Evolutionary conservation across 2,888 invertebrate genomes (phyloP).

Genomic region (Pollenia amentaria): DNA sequence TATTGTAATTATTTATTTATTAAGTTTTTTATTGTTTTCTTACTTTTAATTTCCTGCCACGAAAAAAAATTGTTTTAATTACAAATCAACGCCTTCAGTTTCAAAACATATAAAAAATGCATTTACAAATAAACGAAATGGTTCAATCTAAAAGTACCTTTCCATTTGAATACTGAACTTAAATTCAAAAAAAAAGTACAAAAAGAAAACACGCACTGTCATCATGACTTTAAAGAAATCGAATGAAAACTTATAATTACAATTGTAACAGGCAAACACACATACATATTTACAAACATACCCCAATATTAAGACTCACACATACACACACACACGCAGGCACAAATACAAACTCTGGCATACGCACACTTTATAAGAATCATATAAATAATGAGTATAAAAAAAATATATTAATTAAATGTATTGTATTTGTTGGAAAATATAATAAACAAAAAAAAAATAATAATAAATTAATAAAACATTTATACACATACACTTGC

Average conservation of each 20-base stretch:
- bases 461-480: slow-evolving; percentile 55
- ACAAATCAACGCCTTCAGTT: slow-evolving; percentile 69
- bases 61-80: slow-evolving; percentile 67
- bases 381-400: slow-evolving; percentile 71
- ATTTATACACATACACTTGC: not conserved
- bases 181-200: slow-evolving; percentile 19
- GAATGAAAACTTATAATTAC: slow-evolving; percentile 78
- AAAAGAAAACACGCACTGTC: slow-evolving; percentile 76
- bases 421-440: slow-evolving; percentile 69
- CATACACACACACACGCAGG: slow-evolving; percentile 8
- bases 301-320: not conserved
- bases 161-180: slow-evolving; percentile 67
- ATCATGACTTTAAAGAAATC: slow-evolving; percentile 77
- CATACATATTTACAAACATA: not conserved
- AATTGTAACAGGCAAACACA: slow-evolving; percentile 76
- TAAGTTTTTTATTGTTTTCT: slow-evolving; percentile 59
- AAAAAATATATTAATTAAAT: slow-evolving; percentile 75
- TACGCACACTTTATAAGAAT: slow-evolving; percentile 40
- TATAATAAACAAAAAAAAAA: slow-evolving; percentile 19
- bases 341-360: slow-evolving; percentile 41
- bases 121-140: not conserved
- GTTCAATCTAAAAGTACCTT: slow-evolving; percentile 24
- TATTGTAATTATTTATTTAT: slow-evolving; percentile 58
- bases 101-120: slow-evolving; percentile 29
- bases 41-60: slow-evolving; percentile 66